These are phyloP conservation scores for Drosophila nigricruria DNA, from an alignment of 2,888 invertebrate genomes.

Conservation along the genomic window DNA sequence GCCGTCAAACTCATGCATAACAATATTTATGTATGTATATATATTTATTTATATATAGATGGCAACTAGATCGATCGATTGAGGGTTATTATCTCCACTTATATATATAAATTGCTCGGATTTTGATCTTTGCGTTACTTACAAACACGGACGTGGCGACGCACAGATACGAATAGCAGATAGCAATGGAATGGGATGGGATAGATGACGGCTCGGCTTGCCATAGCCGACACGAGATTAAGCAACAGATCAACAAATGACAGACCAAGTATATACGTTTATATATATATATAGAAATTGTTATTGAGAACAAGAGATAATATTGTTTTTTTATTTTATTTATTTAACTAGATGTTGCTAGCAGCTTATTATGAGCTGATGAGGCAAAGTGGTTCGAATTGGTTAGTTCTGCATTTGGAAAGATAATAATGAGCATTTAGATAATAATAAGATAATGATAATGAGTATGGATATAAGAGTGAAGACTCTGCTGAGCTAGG, in stretches of 20 bases:
- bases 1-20: constrained; percentile 48
- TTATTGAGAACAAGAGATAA: constrained; percentile 84
- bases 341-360: constrained; percentile 84
- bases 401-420: neutral
- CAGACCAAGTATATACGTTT: constrained; percentile 33
- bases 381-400: constrained; percentile 32
- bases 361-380: constrained; percentile 41
- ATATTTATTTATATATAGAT: constrained; percentile 2
- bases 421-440: neutral
- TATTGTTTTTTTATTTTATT: constrained; percentile 74
- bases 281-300: constrained; percentile 60
- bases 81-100: constrained; percentile 42
- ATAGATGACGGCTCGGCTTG: constrained; percentile 31
- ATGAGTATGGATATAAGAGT: neutral
- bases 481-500: neutral
- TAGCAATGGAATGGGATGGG: constrained; percentile 46
- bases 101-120: constrained; percentile 46
- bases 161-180: constrained; percentile 63
- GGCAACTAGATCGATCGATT: constrained; percentile 38
- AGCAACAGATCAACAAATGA: constrained; percentile 59
- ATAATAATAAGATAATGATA: neutral
- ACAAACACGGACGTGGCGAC: constrained; percentile 65
- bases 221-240: constrained; percentile 58
- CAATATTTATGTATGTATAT: neutral
- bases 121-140: constrained; percentile 73